Evolutionary conservation across 1,140 invertebrate species (phyloP).

Genomic region (Leguminivora glycinivorella): DNA sequence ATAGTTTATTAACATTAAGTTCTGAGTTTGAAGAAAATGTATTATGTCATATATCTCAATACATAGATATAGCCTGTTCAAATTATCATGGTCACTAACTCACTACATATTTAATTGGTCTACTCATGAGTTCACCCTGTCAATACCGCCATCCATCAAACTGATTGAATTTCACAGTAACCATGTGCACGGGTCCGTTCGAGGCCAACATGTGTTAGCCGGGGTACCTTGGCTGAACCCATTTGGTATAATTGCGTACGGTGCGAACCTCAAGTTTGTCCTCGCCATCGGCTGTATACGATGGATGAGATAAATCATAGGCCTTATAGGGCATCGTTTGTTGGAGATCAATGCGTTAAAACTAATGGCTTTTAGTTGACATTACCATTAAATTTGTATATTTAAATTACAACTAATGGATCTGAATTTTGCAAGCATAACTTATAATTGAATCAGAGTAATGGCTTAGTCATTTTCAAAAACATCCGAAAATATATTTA

Average conservation of each 20-base stretch:
- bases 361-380: too few species aligned
- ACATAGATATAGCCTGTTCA: too few species aligned
- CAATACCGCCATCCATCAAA: constrained; percentile 45
- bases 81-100: background rate
- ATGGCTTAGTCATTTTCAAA: too few species aligned
- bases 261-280: constrained; percentile 62
- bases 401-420: too few species aligned
- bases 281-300: constrained; percentile 60
- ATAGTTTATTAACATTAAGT: too few species aligned
- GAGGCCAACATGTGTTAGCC: constrained; percentile 64
- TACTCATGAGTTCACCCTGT: constrained; percentile 7
- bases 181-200: constrained; percentile 41
- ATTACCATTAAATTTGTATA: too few species aligned
- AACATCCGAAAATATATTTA: too few species aligned
- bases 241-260: constrained; percentile 72
- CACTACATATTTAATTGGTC: constrained; percentile 14
- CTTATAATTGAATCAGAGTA: too few species aligned
- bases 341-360: background rate
- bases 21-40: too few species aligned
- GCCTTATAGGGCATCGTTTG: constrained; percentile 4
- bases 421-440: too few species aligned
- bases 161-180: constrained; percentile 62
- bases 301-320: constrained; percentile 30
- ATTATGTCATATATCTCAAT: too few species aligned
- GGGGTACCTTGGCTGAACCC: constrained; percentile 60